phyloP scores from a whole-genome alignment of 2,888 invertebrate genomes.

The Drosophila kuntzei region DNA sequence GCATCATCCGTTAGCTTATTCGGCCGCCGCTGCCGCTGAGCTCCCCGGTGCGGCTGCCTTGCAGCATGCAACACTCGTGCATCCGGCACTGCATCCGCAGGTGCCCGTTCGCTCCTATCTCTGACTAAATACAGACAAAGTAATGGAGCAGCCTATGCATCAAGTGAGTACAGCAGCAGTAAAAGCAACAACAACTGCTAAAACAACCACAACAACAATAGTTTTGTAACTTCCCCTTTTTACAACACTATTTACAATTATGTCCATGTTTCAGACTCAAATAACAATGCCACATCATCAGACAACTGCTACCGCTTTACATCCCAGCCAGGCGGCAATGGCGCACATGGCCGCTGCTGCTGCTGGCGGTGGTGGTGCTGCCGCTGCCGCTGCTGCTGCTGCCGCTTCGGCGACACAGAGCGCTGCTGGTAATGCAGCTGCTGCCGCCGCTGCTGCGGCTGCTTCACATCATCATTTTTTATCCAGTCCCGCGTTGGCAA shows the following conservation, averaged over 20 bases:
- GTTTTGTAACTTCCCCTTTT: background rate
- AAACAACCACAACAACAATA: constrained; percentile 3
- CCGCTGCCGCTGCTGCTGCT: constrained; percentile 86
- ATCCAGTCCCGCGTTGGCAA: constrained; percentile 96
- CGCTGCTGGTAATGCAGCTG: constrained; percentile 69
- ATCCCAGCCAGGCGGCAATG: constrained; percentile 88
- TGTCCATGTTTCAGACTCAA: constrained; percentile 84
- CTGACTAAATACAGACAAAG: constrained; percentile 94
- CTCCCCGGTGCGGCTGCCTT: constrained; percentile 92
- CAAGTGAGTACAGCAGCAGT: constrained; percentile 81
- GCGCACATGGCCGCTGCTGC: constrained; percentile 86
- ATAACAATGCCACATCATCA: constrained; percentile 86
- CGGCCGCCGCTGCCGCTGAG: constrained; percentile 91
- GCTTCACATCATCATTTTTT: constrained; percentile 92
- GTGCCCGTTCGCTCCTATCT: constrained; percentile 98
- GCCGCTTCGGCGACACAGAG: constrained; percentile 63
- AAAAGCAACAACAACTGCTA: background rate
- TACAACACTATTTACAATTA: background rate
- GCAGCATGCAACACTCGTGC: constrained; percentile 95
- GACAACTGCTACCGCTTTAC: constrained; percentile 86
- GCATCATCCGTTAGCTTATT: constrained; percentile 95
- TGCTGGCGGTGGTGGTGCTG: constrained; percentile 67
- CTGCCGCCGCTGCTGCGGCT: constrained; percentile 68
- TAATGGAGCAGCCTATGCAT: constrained; percentile 86
- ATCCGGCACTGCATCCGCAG: constrained; percentile 99